Base-by-base conservation (phyloP, 2,888 invertebrate species). In the Oxycera nigricornis region DNA sequence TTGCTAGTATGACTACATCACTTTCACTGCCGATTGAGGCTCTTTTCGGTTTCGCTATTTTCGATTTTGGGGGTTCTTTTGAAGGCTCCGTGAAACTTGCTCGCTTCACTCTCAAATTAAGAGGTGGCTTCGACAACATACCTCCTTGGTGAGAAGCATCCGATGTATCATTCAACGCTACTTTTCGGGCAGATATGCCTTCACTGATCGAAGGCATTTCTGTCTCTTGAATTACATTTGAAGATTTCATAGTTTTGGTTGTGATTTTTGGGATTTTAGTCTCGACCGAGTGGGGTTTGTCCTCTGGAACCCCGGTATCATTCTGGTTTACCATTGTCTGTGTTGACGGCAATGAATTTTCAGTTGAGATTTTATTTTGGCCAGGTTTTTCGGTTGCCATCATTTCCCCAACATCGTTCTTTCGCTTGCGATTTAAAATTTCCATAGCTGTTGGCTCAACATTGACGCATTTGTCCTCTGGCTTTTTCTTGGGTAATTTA, bases 1-100 rank as follows among this genome's bases (percentile, higher is more conserved):
- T n/a, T 14, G 59, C 59, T 20, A 70, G 1, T 22, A 55, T 70
- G 7, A 31, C 17, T 1, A 70, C 20, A 4, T 70, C 70, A 31
- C 52, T 55, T 31, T 70, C 70, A 55, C 70, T 52, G 28, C 65
- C 65, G 24, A 70, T 70, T 31, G 70, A 70, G 11, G 70, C 52
- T 22, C 70, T 22, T 22, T 70, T 70, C 2, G 22, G 31, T 55
- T 52, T 70, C 1, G 14, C 4, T 14, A 28, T 31, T 52, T 30
- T 55, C 11, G 39, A 39, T 4, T 14, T 68, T 11, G 39, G 9
- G 2, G 24, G 2, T 6, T 7, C 17, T 46, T 68, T 68, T 1
- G 67, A 11, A 6, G 17, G 2, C 26, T 68, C 67, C 3, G 30
- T 14, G 2, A 70, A 22, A 22, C 70, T 70, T 35, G 17, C 70